Base-by-base conservation (phyloP, 2,888 invertebrate species). In the Leptopilina myrica region DNA sequence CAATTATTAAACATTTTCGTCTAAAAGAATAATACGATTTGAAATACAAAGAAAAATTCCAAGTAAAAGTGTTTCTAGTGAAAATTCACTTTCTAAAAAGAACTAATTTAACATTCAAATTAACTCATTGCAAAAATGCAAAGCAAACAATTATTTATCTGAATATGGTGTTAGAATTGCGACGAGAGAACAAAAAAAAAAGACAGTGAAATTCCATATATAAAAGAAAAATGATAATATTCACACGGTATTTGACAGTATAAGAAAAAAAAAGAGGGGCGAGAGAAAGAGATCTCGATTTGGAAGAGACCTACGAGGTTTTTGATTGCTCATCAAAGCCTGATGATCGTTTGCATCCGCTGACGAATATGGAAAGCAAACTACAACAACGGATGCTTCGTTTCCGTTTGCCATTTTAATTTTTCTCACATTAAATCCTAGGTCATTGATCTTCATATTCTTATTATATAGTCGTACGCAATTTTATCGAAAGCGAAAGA, bases 291-390 rank as follows among this genome's bases (percentile, higher is more conserved):
- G 33, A 73, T 56, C 56, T 73, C 73, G 56, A 56, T 73, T 73
- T 56, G 73, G 73, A 56, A 73, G 73, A 73, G 73, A 73, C 26
- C 53, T 53, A 69, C 53, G 69, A 69, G 26, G 69, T 73, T 73
- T 73, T 73, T 73, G 73, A 73, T 73, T 73, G 40, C 56, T 53
- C 56, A 56, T 73, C 73, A 73, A 73, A 73, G 73, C 56, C 56
- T 56, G 73, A 73, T 56, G 73, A 73, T 73, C 53, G 73, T 73
- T 56, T 26, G 73, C n/a, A 73, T 56, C 73, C 56, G 73, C 73
- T 73, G 33, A 73, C 73, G 40, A 73, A 73, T 59, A 73, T 56
- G 56, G 73, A 73, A 73, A 56, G 56, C 56, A n/a, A 33, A 15
- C 14, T 56, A 7, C 56, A 73, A 7, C 56, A 73, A 33, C 73